Conservation (phyloP, 2,113 vertebrate species). For the Nansenia antarctica region DNA sequence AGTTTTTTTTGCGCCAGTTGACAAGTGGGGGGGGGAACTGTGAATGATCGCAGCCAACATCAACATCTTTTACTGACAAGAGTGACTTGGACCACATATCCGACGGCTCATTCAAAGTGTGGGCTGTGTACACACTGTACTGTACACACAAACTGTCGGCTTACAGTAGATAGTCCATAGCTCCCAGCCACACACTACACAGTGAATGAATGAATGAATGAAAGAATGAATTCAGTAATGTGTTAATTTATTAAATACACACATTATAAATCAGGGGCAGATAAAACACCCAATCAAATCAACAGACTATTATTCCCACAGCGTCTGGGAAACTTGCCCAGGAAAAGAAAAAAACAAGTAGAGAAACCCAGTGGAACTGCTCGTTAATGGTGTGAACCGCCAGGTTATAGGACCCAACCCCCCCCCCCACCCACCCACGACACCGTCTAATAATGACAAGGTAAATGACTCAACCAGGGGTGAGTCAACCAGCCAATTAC, state of each 20-base stretch:
- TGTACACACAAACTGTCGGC: too few relatives aligned
- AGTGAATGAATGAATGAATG: too few relatives aligned
- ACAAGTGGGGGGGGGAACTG: slow-evolving; percentile 54
- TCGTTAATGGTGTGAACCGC: too few relatives aligned
- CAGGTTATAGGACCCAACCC: too few relatives aligned
- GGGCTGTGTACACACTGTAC: background rate
- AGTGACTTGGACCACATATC: slow-evolving; percentile 16
- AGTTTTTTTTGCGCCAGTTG: slow-evolving; percentile 35
- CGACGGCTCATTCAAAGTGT: background rate
- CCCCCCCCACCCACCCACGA: too few relatives aligned
- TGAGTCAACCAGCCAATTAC: too few relatives aligned
- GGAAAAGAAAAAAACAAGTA: background rate
- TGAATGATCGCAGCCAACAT: slow-evolving; percentile 68
- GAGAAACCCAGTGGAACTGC: too few relatives aligned
- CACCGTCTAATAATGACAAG: too few relatives aligned
- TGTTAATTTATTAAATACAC: background rate
- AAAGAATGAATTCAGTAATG: background rate
- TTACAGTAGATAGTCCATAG: too few relatives aligned
- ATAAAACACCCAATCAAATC: background rate
- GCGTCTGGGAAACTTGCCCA: background rate
- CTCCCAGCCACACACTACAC: too few relatives aligned
- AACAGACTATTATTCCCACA: background rate
- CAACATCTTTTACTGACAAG: slow-evolving; percentile 65
- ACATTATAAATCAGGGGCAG: background rate
- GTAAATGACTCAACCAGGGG: too few relatives aligned